Conservation (phyloP, 2,113 vertebrate species). For the Corydoras sp. region DNA sequence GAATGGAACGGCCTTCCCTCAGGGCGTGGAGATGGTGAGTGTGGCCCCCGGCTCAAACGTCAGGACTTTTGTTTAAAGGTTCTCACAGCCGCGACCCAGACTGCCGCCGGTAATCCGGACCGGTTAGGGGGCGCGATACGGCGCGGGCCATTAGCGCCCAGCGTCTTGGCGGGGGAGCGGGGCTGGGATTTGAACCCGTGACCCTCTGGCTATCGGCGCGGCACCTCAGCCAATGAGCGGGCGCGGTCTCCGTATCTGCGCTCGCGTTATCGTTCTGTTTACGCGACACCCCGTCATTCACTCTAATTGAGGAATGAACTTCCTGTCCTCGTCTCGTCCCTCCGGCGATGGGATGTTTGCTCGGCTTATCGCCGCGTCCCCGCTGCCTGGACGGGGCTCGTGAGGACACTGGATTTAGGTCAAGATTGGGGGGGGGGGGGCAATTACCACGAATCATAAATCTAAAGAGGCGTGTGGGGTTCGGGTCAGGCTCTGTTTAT, state of each 20-base stretch:
- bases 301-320: slow-evolving; percentile 51
- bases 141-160: too few species aligned
- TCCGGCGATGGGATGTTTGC: not conserved
- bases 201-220: too few species aligned
- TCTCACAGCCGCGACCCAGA: too few species aligned
- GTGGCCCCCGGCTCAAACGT: too few species aligned
- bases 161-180: too few species aligned
- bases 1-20: slow-evolving; percentile 93
- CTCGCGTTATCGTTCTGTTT: slow-evolving; percentile 57
- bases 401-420: slow-evolving; percentile 15
- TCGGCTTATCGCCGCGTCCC: slow-evolving; percentile 25
- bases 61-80: too few species aligned
- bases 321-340: slow-evolving; percentile 11
- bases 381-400: slow-evolving; percentile 24
- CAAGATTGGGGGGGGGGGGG: slow-evolving; percentile 39
- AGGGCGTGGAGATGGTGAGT: slow-evolving; percentile 96
- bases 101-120: too few species aligned
- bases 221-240: too few species aligned
- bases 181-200: too few species aligned
- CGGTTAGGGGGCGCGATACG: too few species aligned
- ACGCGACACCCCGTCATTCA: slow-evolving; percentile 36
- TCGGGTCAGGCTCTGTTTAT: too few species aligned
- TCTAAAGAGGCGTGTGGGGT: slow-evolving; percentile 29
- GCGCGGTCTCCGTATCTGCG: not conserved
- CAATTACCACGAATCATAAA: slow-evolving; percentile 41